Conservation (phyloP, 2,888 invertebrate genomes). For the Drosophila greeni region DNA sequence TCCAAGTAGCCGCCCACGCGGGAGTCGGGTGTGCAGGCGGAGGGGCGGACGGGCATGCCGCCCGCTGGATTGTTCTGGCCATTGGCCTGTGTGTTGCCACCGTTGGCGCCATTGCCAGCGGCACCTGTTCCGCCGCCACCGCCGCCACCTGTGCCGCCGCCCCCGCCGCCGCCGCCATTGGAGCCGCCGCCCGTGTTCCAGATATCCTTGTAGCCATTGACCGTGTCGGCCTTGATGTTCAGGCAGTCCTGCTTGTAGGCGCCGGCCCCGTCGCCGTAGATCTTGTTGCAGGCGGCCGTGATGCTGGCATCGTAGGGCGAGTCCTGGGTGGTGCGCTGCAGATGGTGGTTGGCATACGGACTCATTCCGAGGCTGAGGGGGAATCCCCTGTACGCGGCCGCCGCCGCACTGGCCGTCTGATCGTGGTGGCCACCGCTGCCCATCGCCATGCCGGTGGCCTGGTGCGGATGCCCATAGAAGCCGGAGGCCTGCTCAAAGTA, state of each 20-base stretch:
- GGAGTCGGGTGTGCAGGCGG: slow-evolving; percentile 93
- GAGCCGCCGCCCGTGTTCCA: slow-evolving; percentile 80
- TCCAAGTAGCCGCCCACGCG: slow-evolving; percentile 88
- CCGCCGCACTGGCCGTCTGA: slow-evolving; percentile 83
- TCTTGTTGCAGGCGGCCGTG: slow-evolving; percentile 89
- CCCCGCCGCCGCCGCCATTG: slow-evolving; percentile 81
- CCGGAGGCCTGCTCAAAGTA: slow-evolving; percentile 95
- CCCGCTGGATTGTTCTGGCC: slow-evolving; percentile 81
- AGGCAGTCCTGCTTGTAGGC: slow-evolving; percentile 88
- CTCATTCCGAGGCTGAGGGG: slow-evolving; percentile 91
- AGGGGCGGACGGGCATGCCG: slow-evolving; percentile 85
- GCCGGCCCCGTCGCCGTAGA: slow-evolving; percentile 78
- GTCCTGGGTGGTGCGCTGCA: slow-evolving; percentile 90
- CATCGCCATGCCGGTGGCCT: slow-evolving; percentile 84
- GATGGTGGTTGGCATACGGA: slow-evolving; percentile 90
- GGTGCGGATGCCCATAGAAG: slow-evolving; percentile 95
- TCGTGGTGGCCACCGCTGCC: slow-evolving; percentile 85
- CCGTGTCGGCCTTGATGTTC: slow-evolving; percentile 80
- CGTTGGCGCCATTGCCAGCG: slow-evolving; percentile 78
- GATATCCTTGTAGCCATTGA: slow-evolving; percentile 82
- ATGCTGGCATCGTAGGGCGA: slow-evolving; percentile 95
- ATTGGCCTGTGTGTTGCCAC: slow-evolving; percentile 72
- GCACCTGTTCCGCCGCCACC: slow-evolving; percentile 78
- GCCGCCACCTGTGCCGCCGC: slow-evolving; percentile 82
- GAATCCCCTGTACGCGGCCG: slow-evolving; percentile 88